Base-by-base conservation (phyloP, 2,797 vertebrate genomes). In the Macropodus opercularis region DNA sequence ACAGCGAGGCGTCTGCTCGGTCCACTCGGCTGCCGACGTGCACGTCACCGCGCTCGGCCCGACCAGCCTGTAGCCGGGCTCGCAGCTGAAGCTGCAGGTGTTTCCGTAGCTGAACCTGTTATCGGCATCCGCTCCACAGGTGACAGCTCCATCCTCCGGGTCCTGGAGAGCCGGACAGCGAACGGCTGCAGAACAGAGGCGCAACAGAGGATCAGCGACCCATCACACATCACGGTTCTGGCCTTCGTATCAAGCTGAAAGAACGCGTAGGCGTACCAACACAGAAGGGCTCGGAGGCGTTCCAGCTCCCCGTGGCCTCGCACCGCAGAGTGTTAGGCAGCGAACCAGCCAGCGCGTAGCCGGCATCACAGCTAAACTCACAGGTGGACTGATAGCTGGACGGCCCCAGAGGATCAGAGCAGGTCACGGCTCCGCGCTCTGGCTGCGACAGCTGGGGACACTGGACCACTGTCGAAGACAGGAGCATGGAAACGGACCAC, bases 51-150 rank as follows among this genome's bases (percentile, higher is more conserved):
- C 23, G 39, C 57, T 70, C 0, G 68, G 43, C 0, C 94, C 94
- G n/a, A 77, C 71, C 63, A 94, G 35, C 0, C 3, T 14, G 49
- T 90, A 92, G 2, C 94, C 92, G 3, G 83, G 48, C 0, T 27
- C 3, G 15, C 94, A 95, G 61, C 54, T 87, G 83, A 95, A 94
- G 22, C 8, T 83, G 70, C 95, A 95, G 29, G 35, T 80, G 27
- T 85, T 89, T 24, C 49, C 84, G 26, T 90, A 93, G 46, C 81
- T 84, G 57, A 89, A 90, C 22, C 7, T 56, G 14, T 32, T 11
- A 21, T 81, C 81, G 40, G 0, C 70, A 43, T 90, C 87, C 0
- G 63, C 76, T 8, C 49, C 80, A 72, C 94, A 95, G 70, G 5
- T 85, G 55, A 87, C 29, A 5, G 8, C 1, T 3, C 80, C 77